phyloP scores from a whole-genome alignment of 2,888 invertebrate genomes.

The Pocota personata region DNA sequence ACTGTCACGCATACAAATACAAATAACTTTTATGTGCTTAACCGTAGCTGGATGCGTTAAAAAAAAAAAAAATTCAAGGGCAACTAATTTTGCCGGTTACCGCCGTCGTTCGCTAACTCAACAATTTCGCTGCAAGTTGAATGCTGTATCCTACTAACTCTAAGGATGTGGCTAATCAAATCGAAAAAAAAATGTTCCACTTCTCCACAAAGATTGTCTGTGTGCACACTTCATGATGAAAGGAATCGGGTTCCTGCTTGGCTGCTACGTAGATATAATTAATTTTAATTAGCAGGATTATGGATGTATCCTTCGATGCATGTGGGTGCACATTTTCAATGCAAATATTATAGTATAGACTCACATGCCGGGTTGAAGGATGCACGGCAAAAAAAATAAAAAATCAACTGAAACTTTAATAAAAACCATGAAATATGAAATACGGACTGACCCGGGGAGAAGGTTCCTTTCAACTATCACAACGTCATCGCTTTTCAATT shows the following conservation, averaged over 20 bases:
- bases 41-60: constrained; percentile 7
- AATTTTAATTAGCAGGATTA: constrained; percentile 55
- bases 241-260: constrained; percentile 10
- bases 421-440: constrained; percentile 8
- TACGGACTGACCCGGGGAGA: neutral
- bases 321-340: constrained; percentile 9
- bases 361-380: neutral
- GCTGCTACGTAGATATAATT: constrained; percentile 36
- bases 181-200: no score
- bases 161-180: neutral
- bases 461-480: neutral
- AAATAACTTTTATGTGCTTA: constrained; percentile 1
- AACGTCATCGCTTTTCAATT: constrained; percentile 31
- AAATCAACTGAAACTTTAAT: neutral
- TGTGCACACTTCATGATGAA: neutral
- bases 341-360: neutral
- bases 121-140: constrained; percentile 22
- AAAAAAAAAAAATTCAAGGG: constrained; percentile 31
- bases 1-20: constrained; percentile 22
- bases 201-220: neutral
- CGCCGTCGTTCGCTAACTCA: constrained; percentile 23
- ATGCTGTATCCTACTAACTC: neutral
- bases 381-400: neutral
- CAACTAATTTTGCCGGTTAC: constrained; percentile 4
- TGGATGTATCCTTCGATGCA: constrained; percentile 17